Conservation (phyloP, 2,797 vertebrate species). For the Gorsachius magnificus region DNA sequence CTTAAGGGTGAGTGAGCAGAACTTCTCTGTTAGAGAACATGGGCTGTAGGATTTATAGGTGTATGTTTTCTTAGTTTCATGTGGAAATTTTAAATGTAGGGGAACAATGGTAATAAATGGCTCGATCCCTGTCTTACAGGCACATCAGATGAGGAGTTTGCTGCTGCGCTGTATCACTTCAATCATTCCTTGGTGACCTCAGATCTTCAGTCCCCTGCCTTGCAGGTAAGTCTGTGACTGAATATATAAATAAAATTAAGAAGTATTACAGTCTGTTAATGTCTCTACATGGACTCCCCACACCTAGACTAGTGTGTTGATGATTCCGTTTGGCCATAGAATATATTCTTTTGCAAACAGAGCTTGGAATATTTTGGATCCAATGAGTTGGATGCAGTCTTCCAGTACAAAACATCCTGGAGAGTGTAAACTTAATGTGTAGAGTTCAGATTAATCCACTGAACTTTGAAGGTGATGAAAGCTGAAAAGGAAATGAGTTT, state of each 20-base stretch:
- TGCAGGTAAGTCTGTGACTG: slow-evolving; percentile 83
- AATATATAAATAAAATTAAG: neutral
- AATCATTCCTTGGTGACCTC: slow-evolving; percentile 97
- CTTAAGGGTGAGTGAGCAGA: slow-evolving; percentile 85
- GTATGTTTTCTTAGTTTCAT: neutral
- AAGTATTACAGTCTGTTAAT: neutral
- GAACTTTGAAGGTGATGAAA: neutral
- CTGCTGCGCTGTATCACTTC: slow-evolving; percentile 95
- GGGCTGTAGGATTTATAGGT: neutral
- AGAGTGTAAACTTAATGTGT: neutral
- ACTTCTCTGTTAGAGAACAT: neutral
- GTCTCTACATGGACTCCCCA: rapidly evolving
- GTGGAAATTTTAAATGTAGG: neutral
- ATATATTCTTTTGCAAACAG: neutral
- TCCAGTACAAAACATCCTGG: neutral
- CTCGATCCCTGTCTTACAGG: slow-evolving; percentile 70
- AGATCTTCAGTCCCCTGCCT: slow-evolving; percentile 92
- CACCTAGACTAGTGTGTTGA: neutral
- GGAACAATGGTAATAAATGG: neutral
- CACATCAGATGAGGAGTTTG: slow-evolving; percentile 95
- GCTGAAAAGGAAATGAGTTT: neutral
- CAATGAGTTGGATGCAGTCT: neutral
- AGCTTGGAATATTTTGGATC: neutral
- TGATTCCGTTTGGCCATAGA: neutral
- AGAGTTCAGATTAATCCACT: neutral